Conservation (phyloP, 2,888 invertebrate genomes). For the Priocnemis perturbator region DNA sequence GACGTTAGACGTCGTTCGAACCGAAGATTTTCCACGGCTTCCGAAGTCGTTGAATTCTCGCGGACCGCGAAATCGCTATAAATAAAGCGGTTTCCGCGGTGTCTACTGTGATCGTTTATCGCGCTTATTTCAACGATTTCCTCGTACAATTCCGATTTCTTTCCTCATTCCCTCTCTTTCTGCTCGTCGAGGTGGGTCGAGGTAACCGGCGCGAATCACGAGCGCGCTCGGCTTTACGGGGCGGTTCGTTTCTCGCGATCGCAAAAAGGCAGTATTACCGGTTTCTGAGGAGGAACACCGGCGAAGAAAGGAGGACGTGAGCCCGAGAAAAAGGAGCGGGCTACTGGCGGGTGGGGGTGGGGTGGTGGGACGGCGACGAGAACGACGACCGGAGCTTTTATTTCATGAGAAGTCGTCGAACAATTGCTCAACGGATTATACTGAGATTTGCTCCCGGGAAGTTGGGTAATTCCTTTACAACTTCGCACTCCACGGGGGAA, state of each 20-base stretch:
- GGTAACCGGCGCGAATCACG: constrained; percentile 17
- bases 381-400: constrained; percentile 23
- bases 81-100: constrained; percentile 10
- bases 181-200: not conserved
- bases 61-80: too few species aligned
- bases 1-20: too few species aligned
- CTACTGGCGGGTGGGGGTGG: not conserved
- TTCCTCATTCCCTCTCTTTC: not conserved
- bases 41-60: too few species aligned
- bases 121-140: constrained; percentile 33
- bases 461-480: constrained; percentile 49
- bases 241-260: constrained; percentile 21
- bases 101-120: constrained; percentile 3
- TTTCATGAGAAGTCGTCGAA: constrained; percentile 42
- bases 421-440: constrained; percentile 50
- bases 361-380: too few species aligned
- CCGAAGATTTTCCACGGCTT: too few species aligned
- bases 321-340: not conserved
- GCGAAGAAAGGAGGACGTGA: too few species aligned
- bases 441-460: constrained; percentile 36
- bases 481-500: constrained; percentile 29
- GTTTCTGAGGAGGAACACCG: constrained; percentile 4
- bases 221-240: constrained; percentile 24
- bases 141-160: constrained; percentile 27
- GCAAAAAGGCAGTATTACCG: constrained; percentile 32